Conservation (phyloP, 1,140 invertebrate species). For the Caenorhabditis brenneri region DNA sequence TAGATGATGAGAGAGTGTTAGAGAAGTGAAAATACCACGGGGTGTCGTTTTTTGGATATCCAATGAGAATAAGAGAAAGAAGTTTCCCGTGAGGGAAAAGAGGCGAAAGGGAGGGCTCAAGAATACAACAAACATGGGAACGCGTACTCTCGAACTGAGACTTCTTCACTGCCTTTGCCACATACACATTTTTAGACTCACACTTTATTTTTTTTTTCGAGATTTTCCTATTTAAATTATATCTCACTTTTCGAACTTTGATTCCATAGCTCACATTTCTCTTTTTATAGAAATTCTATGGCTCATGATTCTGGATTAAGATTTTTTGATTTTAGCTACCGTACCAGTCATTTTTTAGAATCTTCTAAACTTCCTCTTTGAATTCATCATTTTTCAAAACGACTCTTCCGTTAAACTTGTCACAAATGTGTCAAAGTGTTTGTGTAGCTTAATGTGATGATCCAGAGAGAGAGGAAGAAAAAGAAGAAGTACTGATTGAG, state of each 20-base stretch:
- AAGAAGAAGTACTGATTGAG: not conserved
- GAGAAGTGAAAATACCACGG: conserved; percentile 20
- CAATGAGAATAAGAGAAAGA: conserved; percentile 13
- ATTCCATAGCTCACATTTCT: not conserved
- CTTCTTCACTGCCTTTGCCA: not conserved
- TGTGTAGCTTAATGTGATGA: conserved; percentile 9
- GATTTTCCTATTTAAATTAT: not conserved
- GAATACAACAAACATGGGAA: conserved; percentile 43
- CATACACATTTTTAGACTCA: not conserved
- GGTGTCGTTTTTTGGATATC: conserved; percentile 42
- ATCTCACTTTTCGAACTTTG: not conserved
- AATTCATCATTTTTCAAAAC: not conserved
- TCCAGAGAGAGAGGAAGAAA: not conserved
- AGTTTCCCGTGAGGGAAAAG: not conserved
- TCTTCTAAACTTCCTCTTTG: no score
- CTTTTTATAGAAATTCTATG: no score
- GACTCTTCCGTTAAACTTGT: not conserved
- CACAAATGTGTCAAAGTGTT: not conserved
- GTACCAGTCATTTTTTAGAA: no score
- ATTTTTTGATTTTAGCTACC: no score
- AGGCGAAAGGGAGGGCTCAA: not conserved
- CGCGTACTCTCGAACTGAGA: conserved; percentile 35
- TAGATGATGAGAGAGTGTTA: not conserved
- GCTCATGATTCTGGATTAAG: no score
- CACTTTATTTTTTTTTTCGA: not conserved